Evolutionary conservation across 2,113 vertebrate species (phyloP).

Genomic region (Rhinopithecus roxellana): DNA sequence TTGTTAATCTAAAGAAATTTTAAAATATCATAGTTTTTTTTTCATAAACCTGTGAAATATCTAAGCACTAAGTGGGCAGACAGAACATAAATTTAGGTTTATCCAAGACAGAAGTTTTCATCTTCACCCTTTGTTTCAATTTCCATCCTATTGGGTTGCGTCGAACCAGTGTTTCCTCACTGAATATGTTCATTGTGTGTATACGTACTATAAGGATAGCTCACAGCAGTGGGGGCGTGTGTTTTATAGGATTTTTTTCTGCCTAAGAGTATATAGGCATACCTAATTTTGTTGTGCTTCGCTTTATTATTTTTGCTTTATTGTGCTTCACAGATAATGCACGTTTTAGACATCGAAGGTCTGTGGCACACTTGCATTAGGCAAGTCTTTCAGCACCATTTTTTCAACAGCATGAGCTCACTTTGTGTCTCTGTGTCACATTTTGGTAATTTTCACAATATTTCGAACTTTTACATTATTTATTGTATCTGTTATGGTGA

Average conservation of each 20-base stretch:
- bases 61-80: background rate
- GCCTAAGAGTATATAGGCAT: background rate
- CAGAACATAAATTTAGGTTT: background rate
- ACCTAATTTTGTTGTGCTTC: background rate
- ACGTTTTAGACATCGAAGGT: background rate
- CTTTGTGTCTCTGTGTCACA: background rate
- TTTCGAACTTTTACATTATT: background rate
- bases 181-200: background rate
- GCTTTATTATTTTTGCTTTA: background rate
- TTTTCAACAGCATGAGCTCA: background rate
- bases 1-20: background rate
- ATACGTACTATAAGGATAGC: background rate
- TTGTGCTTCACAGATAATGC: background rate
- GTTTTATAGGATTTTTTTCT: background rate
- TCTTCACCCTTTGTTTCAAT: background rate
- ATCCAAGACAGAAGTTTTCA: background rate
- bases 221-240: background rate
- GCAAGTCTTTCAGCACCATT: background rate
- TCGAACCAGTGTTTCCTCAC: background rate
- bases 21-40: background rate
- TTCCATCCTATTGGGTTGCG: background rate
- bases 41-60: background rate
- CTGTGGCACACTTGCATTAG: background rate
- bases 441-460: background rate
- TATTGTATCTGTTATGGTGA: background rate